Base-by-base conservation (phyloP, 2,113 vertebrate species). In the Lanius ludovicianus region DNA sequence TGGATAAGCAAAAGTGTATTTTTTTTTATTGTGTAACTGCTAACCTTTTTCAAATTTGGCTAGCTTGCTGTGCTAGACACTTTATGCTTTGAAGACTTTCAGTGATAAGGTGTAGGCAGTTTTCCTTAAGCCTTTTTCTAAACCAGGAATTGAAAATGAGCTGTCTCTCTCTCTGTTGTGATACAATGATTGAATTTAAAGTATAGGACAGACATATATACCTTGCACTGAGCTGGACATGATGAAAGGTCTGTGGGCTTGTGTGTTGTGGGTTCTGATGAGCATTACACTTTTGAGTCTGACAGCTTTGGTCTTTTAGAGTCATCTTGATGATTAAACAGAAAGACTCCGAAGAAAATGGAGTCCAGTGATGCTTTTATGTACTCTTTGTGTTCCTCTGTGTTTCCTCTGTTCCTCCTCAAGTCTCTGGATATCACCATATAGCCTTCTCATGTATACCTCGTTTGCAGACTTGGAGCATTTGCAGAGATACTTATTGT, bases 1-100 rank as follows among this genome's bases (percentile, higher is more conserved):
- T 92, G 71, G 76, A 88, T 77, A 92, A 95, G 84, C 68, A 91
- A 83, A 94, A 95, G 35, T 41, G 62, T 79, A 71, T 73, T 86
- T 86, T 95, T 95, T 95, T 90, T 64, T 47, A 39, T 27, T 76
- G 60, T 19, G 49, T 52, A 91, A 37, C 31, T 75, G 25, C 62
- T 86, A 81, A 86, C 67, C 33, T 33, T 73, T 84, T 82, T 52
- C n/a, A 83, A 23, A 37, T 78, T 80, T 69, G 83, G 19, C 64
- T 78, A 56, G 27, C 44, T 64, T 71, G 41, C 60, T 92, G 47
- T 47, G 33, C 76, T 93, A 65, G 41, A 89, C 82, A 49, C 41
- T 49, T 59, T 37, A 42, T 73, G 46, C 49, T 85, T 75, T 75
- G 49, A 50, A 57, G 44, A 19, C 35, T 42, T 75, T 52, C 31